These are phyloP conservation scores for Speoplatyrhinus poulsoni DNA, from an alignment of 2,113 vertebrate species.

Conservation along the genomic window DNA sequence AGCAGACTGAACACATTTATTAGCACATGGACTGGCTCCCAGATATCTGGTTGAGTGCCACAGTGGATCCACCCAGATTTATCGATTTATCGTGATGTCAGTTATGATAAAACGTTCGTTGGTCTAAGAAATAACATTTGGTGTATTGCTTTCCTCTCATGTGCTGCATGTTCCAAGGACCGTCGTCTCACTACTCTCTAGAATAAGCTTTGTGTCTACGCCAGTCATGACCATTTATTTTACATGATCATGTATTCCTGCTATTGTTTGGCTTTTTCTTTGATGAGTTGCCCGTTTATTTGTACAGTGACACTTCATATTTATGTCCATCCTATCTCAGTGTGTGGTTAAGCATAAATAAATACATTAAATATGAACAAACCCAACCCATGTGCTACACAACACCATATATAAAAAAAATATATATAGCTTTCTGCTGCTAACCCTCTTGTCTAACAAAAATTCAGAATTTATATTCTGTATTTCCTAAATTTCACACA, in stretches of 20 bases:
- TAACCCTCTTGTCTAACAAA: no score
- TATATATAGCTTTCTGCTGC: no score
- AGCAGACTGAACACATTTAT: slow-evolving; percentile 41
- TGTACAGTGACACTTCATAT: not conserved
- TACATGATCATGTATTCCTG: not conserved
- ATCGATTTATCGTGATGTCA: slow-evolving; percentile 51
- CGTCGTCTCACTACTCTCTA: slow-evolving; percentile 19
- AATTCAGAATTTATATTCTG: slow-evolving; percentile 1
- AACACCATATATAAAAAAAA: no score
- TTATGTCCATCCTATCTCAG: not conserved
- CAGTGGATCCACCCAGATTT: slow-evolving; percentile 43
- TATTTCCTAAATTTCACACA: not conserved
- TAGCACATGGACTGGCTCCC: slow-evolving; percentile 39
- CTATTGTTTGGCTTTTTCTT: slow-evolving; percentile 24
- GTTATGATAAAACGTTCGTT: slow-evolving; percentile 33
- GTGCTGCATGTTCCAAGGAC: not conserved
- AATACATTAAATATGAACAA: no score
- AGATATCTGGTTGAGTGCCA: slow-evolving; percentile 44
- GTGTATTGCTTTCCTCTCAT: slow-evolving; percentile 6
- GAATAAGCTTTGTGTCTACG: not conserved
- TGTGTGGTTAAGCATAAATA: no score
- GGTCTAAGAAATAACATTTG: slow-evolving; percentile 20
- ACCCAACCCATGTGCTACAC: no score
- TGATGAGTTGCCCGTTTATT: not conserved
- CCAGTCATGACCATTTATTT: not conserved